Percentiles rank a stretch among this genome's conserved stretches.
Conservation (phyloP, 2,888 invertebrate species). For the Diogma glabrata region DNA sequence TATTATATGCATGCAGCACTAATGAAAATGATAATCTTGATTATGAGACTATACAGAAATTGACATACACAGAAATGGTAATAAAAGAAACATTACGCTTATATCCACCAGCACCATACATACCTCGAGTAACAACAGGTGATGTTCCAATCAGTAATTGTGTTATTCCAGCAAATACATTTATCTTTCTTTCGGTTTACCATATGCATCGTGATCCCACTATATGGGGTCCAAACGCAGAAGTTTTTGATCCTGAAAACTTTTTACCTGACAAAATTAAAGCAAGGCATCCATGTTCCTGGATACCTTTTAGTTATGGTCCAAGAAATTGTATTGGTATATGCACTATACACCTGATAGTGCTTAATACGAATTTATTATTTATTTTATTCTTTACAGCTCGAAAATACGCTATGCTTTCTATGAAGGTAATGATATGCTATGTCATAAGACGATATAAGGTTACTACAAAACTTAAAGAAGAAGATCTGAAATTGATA, state of each 20-base stretch:
- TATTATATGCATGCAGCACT: constrained; percentile 5
- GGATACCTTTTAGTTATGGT: constrained; percentile 34
- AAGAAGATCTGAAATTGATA: too few species aligned
- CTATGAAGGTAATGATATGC: too few species aligned
- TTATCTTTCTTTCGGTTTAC: constrained; percentile 30
- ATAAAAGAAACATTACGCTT: constrained; percentile 32
- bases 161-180: constrained; percentile 28
- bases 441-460: too few species aligned
- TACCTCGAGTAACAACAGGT: constrained; percentile 25
- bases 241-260: constrained; percentile 31
- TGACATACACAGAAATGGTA: constrained; percentile 30
- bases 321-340: constrained; percentile 32
- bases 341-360: too few species aligned
- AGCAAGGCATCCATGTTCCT: constrained; percentile 31
- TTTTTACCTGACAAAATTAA: constrained; percentile 29
- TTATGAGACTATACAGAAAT: constrained; percentile 26
- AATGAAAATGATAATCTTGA: constrained; percentile 22
- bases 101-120: constrained; percentile 29
- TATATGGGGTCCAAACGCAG: constrained; percentile 32
- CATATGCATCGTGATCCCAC: constrained; percentile 29
- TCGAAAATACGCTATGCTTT: too few species aligned
- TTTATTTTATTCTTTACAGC: too few species aligned
- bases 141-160: constrained; percentile 17
- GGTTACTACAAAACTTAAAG: too few species aligned
- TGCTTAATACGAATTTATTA: too few species aligned